Evolutionary conservation across 1,140 invertebrate genomes (phyloP), one percentile per base, ranked within the genome.

Genomic region (Asbolus verrucosus): DNA sequence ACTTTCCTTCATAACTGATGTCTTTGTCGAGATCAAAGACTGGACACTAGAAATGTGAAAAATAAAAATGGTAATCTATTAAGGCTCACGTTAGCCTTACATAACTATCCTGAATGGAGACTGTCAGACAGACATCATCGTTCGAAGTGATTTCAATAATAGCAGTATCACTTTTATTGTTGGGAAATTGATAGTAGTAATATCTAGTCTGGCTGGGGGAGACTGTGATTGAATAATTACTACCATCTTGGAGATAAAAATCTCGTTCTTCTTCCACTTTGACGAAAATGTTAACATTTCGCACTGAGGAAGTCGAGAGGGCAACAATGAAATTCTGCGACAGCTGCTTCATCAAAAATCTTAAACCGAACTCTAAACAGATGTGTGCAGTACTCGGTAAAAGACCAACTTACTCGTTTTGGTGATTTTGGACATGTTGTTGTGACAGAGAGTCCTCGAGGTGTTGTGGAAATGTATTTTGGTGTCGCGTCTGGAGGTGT

Each of bases 31-130:
- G 84, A 77, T 93, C 91, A 79, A 89, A 89, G 0, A 93, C 88
- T 8, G 91, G 91, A 79, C 91, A 93, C 91, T 92, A 79, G 39
- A 86, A 86, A n/a, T n/a, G n/a, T n/a, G n/a, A n/a, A n/a, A n/a
- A n/a, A n/a, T n/a, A n/a, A n/a, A n/a, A n/a, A n/a, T n/a, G n/a
- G n/a, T n/a, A n/a, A n/a, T n/a, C n/a, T n/a, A n/a, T n/a, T n/a
- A n/a, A n/a, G n/a, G n/a, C n/a, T n/a, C n/a, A n/a, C n/a, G n/a
- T n/a, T 33, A 65, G 2, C 11, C 73, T 73, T 74, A 81, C 80
- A 14, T 41, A 70, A 38, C 75, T 73, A 24, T 78, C 71, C 38
- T 81, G 79, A 2, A 80, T 71, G 9, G 79, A 80, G 1, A 92
- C 85, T 0, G 88, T 86, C 77, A 90, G 87, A 77, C 91, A 94